Base-by-base conservation (phyloP, 2,888 invertebrate species). In the Melanostoma mellinum region DNA sequence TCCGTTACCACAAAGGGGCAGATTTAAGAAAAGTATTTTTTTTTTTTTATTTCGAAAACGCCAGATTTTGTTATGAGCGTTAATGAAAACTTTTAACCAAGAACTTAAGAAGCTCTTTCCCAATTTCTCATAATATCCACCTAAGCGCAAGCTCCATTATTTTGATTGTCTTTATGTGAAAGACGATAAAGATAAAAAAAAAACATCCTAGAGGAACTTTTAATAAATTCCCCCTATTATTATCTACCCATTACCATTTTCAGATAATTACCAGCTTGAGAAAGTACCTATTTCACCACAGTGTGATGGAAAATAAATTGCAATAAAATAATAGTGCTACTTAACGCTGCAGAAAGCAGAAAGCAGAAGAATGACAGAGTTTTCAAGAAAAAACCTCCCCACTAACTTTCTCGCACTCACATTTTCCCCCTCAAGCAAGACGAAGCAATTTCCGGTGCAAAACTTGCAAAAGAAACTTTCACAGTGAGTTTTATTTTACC, bases 361-460 rank as follows among this genome's bases (percentile, higher is more conserved):
- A 20, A 20, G 69, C 60, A 53, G 55, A 78, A 74, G 67, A 78
- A 84, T 84, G 79, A 84, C 79, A 84, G 79, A 67, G 61, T 84
- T 84, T 79, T 61, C 67, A 79, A 71, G 71, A 69, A 84, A 75
- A 71, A 20, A 20, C 20, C 20, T 20, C 20, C 61, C 56, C 68
- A 38, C 40, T n/a, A 10, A 20, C 50, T 44, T 50, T 50, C 8
- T 20, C 32, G n/a, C n/a, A 8, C 42, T n/a, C 55, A 38, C 67
- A 61, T 33, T 50, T 48, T 61, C 30, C 42, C 67, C 84, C 74
- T 60, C 48, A 65, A 84, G 84, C 75, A 67, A 84, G 84, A 67
- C 71, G 84, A 84, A 84, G 84, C 84, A 84, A 84, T 84, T 84
- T 84, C 84, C 84, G 84, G 79, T 84, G 79, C 65, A 79, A 84